Evolutionary conservation across 1,140 invertebrate genomes (phyloP), one percentile per base, ranked within the genome.

Genomic region (Melitaea cinxia): DNA sequence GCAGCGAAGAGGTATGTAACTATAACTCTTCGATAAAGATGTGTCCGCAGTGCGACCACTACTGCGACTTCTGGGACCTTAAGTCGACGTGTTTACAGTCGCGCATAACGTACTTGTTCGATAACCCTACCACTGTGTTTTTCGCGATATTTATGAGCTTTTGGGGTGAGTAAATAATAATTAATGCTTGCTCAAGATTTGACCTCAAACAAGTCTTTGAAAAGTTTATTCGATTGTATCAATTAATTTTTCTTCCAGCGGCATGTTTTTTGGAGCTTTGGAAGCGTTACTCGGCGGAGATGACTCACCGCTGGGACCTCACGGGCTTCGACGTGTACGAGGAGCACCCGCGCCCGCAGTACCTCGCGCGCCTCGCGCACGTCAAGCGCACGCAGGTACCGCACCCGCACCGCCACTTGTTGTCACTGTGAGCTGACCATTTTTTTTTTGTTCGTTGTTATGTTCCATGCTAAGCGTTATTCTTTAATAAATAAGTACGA

Each of bases 91-190:
- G 98, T 89, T 80, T 95, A 24, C 95, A 98, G 84, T 94, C 97
- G n/a, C 93, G 94, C 76, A 92, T 97, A 10, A 98, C 97, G 0
- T 98, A 99, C 82, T 92, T 99, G 24, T 98, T 99, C 83, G 98
- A 99, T 80, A 99, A 99, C 92, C 93, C 95, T 4, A 96, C 95
- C 7, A 99, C 98, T 0, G 95, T 99, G 0, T 94, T 97, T 79
- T 99, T 99, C 91, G 96, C 98, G 26, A 94, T 97, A 42, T 97
- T 99, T 80, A 99, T 99, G 98, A 98, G 98, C 30, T 94, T 99
- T 83, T 99, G 97, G 97, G 96, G 96, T 93, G 92, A 94, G 89
- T 91, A 12, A 0, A 45, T 58, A 19, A 17, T 28, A 55, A 19
- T n/a, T n/a, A n/a, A n/a, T n/a, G n/a, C n/a, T n/a, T n/a, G n/a